Percentiles rank a stretch among this genome's conserved stretches.
Evolutionary conservation across 2,797 vertebrate genomes (phyloP).

Genomic region (Loris lydekkerianus): DNA sequence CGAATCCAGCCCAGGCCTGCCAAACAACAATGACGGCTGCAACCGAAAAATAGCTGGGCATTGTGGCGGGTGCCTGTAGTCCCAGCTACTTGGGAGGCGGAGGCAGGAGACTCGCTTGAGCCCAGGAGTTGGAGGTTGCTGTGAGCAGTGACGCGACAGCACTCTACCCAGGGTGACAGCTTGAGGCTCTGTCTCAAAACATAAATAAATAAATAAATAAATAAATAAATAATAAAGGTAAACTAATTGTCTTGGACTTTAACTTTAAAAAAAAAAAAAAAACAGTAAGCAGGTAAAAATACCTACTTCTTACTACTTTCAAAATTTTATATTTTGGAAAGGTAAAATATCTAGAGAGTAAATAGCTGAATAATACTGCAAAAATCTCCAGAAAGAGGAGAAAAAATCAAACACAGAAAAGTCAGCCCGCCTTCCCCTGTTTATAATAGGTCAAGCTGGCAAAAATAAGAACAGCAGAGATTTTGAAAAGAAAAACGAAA

Average conservation of each 20-base stretch:
- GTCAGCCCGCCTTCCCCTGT: not conserved
- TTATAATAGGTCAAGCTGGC: not conserved
- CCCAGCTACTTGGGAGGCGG: no score
- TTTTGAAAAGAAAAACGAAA: slow-evolving; percentile 51
- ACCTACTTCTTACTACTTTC: not conserved
- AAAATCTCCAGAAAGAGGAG: not conserved
- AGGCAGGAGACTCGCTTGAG: no score
- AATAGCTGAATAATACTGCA: not conserved
- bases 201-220: not conserved
- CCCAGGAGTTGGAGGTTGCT: no score
- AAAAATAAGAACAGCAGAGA: not conserved
- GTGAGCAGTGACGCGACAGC: no score
- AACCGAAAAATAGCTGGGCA: no score
- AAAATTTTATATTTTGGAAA: slow-evolving; percentile 24
- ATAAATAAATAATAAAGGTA: not conserved
- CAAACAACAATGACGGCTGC: no score
- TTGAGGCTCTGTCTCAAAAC: no score
- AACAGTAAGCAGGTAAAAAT: not conserved
- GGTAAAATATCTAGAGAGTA: not conserved
- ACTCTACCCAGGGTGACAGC: no score
- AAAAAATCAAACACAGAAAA: not conserved
- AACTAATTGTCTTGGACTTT: not conserved
- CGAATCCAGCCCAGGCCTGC: no score
- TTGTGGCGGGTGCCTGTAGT: no score
- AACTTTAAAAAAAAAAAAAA: not conserved